Conservation (phyloP, 2,888 invertebrate species). For the Platycheirus rosarum region DNA sequence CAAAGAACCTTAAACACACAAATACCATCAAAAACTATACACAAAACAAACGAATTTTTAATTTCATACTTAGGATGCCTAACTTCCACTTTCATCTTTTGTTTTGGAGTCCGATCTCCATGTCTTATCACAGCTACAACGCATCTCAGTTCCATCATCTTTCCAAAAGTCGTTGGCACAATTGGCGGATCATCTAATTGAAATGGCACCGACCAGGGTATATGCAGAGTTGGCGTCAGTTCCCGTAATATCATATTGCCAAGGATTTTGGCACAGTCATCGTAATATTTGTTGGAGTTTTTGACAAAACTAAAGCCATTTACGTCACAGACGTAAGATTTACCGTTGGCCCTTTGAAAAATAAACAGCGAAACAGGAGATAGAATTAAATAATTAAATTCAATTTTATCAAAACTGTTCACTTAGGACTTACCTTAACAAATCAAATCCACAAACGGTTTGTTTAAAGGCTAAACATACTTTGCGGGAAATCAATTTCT, state of each 20-base stretch:
- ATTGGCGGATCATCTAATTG: constrained; percentile 99
- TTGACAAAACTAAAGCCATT: constrained; percentile 99
- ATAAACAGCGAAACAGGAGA: no score
- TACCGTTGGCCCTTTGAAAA: constrained; percentile 94
- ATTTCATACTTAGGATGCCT: constrained; percentile 91
- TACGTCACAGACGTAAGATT: constrained; percentile 99
- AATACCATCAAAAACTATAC: neutral
- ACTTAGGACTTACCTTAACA: constrained; percentile 91
- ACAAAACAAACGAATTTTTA: neutral
- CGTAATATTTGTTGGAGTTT: constrained; percentile 99
- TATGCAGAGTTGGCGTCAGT: constrained; percentile 96
- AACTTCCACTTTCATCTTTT: constrained; percentile 99
- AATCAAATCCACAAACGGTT: constrained; percentile 99
- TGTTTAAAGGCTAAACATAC: constrained; percentile 98
- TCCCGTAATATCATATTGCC: constrained; percentile 98
- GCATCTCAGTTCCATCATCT: constrained; percentile 96
- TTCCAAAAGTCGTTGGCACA: constrained; percentile 99
- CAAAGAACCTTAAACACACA: constrained; percentile 93
- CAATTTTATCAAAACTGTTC: no score
- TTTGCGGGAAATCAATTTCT: constrained; percentile 98
- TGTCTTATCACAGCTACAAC: constrained; percentile 99
- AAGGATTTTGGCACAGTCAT: constrained; percentile 99
- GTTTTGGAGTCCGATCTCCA: constrained; percentile 99
- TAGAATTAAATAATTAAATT: no score
- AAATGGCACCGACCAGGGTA: constrained; percentile 98